Percentiles rank a stretch among this genome's conserved stretches.
Evolutionary conservation across 2,113 vertebrate species (phyloP).

Genomic region (Clarias gariepinus): DNA sequence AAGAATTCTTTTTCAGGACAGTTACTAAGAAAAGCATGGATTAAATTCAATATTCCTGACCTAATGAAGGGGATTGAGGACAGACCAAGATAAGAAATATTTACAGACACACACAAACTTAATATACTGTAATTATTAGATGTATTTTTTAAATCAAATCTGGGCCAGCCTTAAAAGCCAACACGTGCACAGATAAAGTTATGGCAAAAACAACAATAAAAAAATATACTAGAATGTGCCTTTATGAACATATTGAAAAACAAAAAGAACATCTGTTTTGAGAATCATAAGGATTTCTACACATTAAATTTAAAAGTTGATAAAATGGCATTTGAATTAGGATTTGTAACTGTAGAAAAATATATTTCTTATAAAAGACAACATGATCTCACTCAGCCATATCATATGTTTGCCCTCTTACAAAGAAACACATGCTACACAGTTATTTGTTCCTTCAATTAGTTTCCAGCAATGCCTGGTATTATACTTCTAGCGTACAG

Average conservation of each 20-base stretch:
- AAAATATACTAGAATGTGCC: not conserved
- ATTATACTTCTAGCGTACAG: too few species aligned
- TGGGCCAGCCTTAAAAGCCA: slow-evolving; percentile 9
- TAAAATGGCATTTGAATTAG: not conserved
- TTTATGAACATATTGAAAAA: not conserved
- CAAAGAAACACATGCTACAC: not conserved
- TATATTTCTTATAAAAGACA: not conserved
- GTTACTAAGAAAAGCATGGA: slow-evolving; percentile 62
- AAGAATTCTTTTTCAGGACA: slow-evolving; percentile 50
- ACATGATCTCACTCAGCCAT: not conserved
- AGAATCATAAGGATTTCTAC: not conserved
- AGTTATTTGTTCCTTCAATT: not conserved
- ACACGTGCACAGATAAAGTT: not conserved
- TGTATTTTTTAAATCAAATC: slow-evolving; percentile 23
- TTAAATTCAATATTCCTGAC: slow-evolving; percentile 62
- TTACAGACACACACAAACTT: slow-evolving; percentile 45
- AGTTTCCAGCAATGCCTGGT: not conserved
- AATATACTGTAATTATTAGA: slow-evolving; percentile 54
- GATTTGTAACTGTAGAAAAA: not conserved
- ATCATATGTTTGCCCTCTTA: not conserved
- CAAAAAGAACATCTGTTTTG: not conserved
- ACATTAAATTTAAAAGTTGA: slow-evolving; percentile 2
- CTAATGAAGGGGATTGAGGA: slow-evolving; percentile 55
- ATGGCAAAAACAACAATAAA: slow-evolving; percentile 7
- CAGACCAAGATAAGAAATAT: slow-evolving; percentile 59